Evolutionary conservation across 2,797 vertebrate genomes (phyloP), one percentile per base, ranked within the genome.

Genomic region (Chloroceryle inda): DNA sequence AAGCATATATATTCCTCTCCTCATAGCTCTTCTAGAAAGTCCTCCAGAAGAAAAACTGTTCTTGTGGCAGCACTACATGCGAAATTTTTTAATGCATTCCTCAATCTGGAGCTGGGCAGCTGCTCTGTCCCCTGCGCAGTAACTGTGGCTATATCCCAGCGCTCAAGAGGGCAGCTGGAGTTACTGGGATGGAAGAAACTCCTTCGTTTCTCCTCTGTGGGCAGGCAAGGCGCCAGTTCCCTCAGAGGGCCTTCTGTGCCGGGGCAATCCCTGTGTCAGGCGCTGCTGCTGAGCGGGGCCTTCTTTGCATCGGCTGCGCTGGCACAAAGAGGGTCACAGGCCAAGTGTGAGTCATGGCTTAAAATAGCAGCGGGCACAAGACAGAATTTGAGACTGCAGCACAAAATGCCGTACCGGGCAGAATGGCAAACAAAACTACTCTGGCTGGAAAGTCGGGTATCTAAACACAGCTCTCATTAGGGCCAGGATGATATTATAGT

Each of bases 301-400:
- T 9, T 17, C 47, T 81, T 42, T 6, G 77, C 45, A 11, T 24
- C 9, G 5, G 59, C 80, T 37, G 29, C 5, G 63, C 53, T 8
- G 11, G 84, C 91, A 89, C 69, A 77, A 53, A 81, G 58, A 44
- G 62, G 92, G 90, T 90, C 93, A 91, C 68, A 50, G 93, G 92
- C 79, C 92, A 73, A 81, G 82, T 1, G 24, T 86, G 94, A 96
- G 69, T 94, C 93, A 95, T 0, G 2, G 38, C 93, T 92, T 68
- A 88, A 92, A 96, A 96, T 90, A 97, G 96, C 93, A 88, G 73
- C 5, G 4, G 85, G 69, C 42, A 14, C 42, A 35, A 42, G 62
- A 6, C 19, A 26, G 59, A 55, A 72, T 69, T 64, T 74, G 27
- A 45, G 50, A 13, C 75, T 71, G 86, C 78, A 5, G 87, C 86